phyloP scores from a whole-genome alignment of 64 coral and sea anemone species.

The Stichodactyla mertensii region DNA sequence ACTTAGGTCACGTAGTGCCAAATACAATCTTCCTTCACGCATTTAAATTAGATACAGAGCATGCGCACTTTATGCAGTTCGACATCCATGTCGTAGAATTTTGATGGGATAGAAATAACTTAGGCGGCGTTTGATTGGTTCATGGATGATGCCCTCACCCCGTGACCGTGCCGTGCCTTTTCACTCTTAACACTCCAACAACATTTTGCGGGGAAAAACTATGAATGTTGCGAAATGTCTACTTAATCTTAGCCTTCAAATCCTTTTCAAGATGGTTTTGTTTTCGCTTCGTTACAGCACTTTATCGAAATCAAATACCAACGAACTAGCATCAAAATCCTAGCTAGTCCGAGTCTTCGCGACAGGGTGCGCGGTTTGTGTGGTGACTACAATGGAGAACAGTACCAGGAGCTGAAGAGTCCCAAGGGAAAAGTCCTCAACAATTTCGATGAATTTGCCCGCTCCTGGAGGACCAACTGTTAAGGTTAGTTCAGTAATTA shows the following conservation, averaged over 20 bases:
- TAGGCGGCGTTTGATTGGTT: too few relatives aligned
- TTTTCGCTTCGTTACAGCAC: background rate
- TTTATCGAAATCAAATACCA: conserved; percentile 17
- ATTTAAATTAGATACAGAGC: too few relatives aligned
- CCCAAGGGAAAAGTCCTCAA: conserved; percentile 1
- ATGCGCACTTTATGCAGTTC: too few relatives aligned
- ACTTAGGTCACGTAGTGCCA: too few relatives aligned
- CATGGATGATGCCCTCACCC: too few relatives aligned
- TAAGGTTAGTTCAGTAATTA: conserved; percentile 6
- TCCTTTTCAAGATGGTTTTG: background rate
- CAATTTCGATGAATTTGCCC: conserved; percentile 15
- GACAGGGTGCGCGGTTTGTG: conserved; percentile 49
- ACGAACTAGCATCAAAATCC: conserved; percentile 9
- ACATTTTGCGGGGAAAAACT: too few relatives aligned
- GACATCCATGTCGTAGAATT: too few relatives aligned
- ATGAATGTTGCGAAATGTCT: too few relatives aligned
- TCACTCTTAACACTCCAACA: too few relatives aligned
- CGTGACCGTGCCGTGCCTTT: background rate
- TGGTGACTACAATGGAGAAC: conserved; percentile 47
- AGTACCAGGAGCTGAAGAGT: conserved; percentile 35
- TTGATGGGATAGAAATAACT: too few relatives aligned
- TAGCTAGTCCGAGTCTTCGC: conserved; percentile 32
- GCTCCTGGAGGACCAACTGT: conserved; percentile 37
- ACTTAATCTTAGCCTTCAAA: too few relatives aligned
- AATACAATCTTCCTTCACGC: too few relatives aligned